phyloP scores from a whole-genome alignment of 2,113 vertebrate genomes.

The Colaptes auratus region DNA sequence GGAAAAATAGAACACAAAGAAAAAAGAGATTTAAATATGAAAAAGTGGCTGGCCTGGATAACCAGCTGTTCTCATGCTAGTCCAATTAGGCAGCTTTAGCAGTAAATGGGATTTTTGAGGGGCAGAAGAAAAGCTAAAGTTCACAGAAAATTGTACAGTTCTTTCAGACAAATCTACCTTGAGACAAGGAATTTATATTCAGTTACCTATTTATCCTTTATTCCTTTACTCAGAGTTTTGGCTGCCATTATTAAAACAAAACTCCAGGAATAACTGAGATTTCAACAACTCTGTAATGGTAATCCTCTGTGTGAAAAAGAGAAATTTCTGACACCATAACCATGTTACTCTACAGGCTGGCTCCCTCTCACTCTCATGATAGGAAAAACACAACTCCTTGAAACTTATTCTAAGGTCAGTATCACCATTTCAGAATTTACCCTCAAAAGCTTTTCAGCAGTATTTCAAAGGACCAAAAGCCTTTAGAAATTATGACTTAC shows the following conservation, averaged over 20 bases:
- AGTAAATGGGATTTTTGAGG: not conserved
- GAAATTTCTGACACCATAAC: not conserved
- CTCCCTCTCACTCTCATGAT: not conserved
- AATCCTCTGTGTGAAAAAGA: not conserved
- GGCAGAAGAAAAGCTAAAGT: not conserved
- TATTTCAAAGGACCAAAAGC: not conserved
- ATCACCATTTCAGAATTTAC: not conserved
- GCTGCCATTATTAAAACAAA: not conserved
- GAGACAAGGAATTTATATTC: not conserved
- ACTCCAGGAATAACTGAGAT: not conserved
- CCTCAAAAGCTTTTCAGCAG: not conserved
- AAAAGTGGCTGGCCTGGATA: not conserved
- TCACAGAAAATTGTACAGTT: not conserved
- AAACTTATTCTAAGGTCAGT: not conserved
- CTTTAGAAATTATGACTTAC: not conserved
- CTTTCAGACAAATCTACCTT: not conserved
- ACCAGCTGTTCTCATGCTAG: not conserved
- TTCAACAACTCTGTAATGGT: not conserved
- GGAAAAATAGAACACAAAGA: not conserved
- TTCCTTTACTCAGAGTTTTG: not conserved
- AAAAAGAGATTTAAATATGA: not conserved
- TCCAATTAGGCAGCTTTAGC: not conserved
- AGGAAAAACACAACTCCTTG: not conserved
- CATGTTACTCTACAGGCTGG: accelerated
- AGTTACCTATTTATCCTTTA: not conserved